Percentiles rank a stretch among this genome's conserved stretches.
Evolutionary conservation across 1,140 invertebrate species (phyloP).

Genomic region (Drosophila littoralis): DNA sequence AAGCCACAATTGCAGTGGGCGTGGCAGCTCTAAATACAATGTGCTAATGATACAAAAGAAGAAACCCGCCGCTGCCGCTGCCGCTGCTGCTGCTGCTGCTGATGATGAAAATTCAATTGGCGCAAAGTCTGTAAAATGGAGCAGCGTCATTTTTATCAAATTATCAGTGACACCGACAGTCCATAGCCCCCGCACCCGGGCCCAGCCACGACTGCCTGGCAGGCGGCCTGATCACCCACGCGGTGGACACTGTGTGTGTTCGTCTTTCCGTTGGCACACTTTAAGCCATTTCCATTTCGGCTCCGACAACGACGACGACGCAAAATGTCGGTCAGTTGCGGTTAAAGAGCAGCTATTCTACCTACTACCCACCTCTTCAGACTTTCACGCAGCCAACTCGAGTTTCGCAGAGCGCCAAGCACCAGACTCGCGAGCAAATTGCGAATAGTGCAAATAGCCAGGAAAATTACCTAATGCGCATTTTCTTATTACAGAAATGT

Average conservation of each 20-base stretch:
- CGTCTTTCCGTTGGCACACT: slow-evolving; percentile 75
- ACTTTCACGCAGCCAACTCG: background rate
- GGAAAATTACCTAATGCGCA: slow-evolving; percentile 81
- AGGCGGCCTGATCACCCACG: background rate
- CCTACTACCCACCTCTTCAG: background rate
- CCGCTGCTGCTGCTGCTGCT: background rate
- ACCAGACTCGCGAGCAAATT: slow-evolving; percentile 50
- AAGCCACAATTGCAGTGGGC: slow-evolving; percentile 1
- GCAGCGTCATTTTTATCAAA: slow-evolving; percentile 80
- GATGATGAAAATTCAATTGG: slow-evolving; percentile 78
- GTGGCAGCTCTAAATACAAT: slow-evolving; percentile 18
- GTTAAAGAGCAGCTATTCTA: slow-evolving; percentile 50
- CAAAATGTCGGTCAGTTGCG: slow-evolving; percentile 81
- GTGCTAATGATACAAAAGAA: slow-evolving; percentile 5
- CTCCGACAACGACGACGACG: slow-evolving; percentile 56
- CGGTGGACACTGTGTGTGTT: slow-evolving; percentile 42
- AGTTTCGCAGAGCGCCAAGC: background rate
- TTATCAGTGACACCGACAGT: slow-evolving; percentile 72
- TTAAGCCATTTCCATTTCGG: slow-evolving; percentile 77
- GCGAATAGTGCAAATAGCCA: slow-evolving; percentile 78
- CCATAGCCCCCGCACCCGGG: slow-evolving; percentile 14
- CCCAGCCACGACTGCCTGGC: too few species aligned
- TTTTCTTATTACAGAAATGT: slow-evolving; percentile 81
- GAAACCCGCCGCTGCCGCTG: background rate
- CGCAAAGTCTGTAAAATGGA: slow-evolving; percentile 71